Base-by-base conservation (phyloP, 1,140 invertebrate genomes). In the Eufriesea mexicana region DNA sequence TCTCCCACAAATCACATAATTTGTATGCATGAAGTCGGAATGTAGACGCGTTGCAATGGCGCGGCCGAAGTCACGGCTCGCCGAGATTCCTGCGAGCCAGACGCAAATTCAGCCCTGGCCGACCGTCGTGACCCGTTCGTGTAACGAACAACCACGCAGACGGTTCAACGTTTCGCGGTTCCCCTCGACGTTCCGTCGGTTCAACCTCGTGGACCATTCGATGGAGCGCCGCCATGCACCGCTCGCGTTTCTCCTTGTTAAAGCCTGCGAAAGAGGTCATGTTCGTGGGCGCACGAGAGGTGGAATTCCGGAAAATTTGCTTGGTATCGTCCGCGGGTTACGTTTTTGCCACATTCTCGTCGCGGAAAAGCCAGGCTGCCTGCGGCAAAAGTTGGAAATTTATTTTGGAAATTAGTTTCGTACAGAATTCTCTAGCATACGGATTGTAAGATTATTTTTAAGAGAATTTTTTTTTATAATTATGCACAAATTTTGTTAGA, bases 21-120 rank as follows among this genome's bases (percentile, higher is more conserved):
- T 77, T 80, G 75, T 87, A 86, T 83, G 76, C 73, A 78, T 80
- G 82, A 77, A 77, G 70, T 61, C 77, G 67, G 78, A 87, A 87
- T 87, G 78, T 59, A 61, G 74, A 84, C 72, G 75, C 47, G 61
- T 86, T 55, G 57, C 85, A 72, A 57, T 75, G 66, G 49, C 42
- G 54, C 62, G 55, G 28, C 70, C 59, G 12, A 59, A 74, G 81
- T 87, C 85, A 71, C 55, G 59, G 55, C 57, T 84, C 51, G 12
- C 18, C 74, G 73, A 75, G 73, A 86, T 87, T 86, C 51, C 84
- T 76, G 75, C 35, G 70, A 87, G 23, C 64, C 62, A 70, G 70
- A 78, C 85, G 80, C 54, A 83, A 82, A 86, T 59, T 85, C 61
- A 45, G 20, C 70, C 55, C 59, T 59, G 64, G 51, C 47, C 59